Evolutionary conservation across 1,140 invertebrate genomes (phyloP), one percentile per base, ranked within the genome.

Genomic region (Zaprionus taronus): DNA sequence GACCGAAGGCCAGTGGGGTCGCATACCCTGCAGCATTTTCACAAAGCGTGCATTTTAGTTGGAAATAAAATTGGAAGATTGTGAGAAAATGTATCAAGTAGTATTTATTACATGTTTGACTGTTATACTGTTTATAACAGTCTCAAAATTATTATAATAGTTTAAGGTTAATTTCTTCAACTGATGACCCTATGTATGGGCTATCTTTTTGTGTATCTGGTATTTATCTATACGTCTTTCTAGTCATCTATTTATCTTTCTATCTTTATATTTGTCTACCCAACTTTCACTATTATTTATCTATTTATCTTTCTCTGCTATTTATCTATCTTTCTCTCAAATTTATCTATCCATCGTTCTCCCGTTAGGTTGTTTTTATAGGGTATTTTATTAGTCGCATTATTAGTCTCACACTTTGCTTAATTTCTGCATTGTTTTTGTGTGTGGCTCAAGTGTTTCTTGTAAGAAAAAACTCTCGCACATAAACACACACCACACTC

Each of bases 371-470:
- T 14, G 14, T 4, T 24, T 26, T 31, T 56, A 9, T 28, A 67
- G 55, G 38, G 64, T 55, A 71, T 72, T 20, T 64, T 12, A 47
- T 41, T 15, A 31, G 58, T 75, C 20, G 24, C 1, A 24, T 6
- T 20, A 11, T 5, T 6, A 17, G n/a, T 11, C 31, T 2, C 17
- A 44, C 5, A 15, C 24, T 5, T 4, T 5, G 2, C 36, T 4
- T 24, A n/a, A 7, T 28, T 24, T 22, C 20, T 56, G 51, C 68
- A 44, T 38, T 51, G 81, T 85, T 80, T 78, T 56, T 79, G 61
- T 77, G 69, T 63, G 28, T 62, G 63, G 53, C 72, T 86, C 72
- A 72, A 86, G 83, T 86, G 80, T 61, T 79, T 78, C 77, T 80
- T 87, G 72, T 77, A 72, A 56, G 68, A 55, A 62, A 66, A 56